phyloP scores from a whole-genome alignment of 1,140 invertebrate genomes.

The Theocolax elegans region DNA sequence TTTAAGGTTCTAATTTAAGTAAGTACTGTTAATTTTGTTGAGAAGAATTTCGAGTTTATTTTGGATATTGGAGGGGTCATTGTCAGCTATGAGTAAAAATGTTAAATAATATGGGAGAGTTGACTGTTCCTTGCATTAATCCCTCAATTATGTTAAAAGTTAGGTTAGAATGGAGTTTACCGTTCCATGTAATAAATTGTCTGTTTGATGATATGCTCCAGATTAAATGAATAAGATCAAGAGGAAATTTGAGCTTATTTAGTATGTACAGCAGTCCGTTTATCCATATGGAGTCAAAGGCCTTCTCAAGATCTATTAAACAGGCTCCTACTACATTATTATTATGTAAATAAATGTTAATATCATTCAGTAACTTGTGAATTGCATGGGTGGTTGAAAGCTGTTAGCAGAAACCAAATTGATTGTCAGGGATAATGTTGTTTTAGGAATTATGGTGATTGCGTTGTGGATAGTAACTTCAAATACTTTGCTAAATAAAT shows the following conservation, averaged over 20 bases:
- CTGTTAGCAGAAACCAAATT: no score
- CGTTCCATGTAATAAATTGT: not conserved
- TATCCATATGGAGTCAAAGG: not conserved
- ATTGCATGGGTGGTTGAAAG: not conserved
- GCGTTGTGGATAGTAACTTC: no score
- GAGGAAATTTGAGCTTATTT: not conserved
- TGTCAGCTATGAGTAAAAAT: not conserved
- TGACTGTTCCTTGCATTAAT: no score
- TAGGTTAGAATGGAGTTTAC: no score
- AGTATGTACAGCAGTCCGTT: not conserved
- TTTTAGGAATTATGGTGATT: no score
- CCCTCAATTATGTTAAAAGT: no score
- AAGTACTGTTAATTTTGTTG: not conserved
- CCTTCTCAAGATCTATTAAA: no score
- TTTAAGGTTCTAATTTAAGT: not conserved
- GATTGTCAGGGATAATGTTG: slow-evolving; percentile 4
- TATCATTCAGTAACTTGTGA: not conserved
- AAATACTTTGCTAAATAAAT: no score
- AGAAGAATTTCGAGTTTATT: no score
- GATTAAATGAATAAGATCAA: not conserved
- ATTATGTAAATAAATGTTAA: not conserved
- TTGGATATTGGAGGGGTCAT: not conserved
- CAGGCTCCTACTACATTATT: not conserved
- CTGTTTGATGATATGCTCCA: not conserved
- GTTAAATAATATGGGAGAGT: not conserved